Base-by-base conservation (phyloP, 2,888 invertebrate genomes). In the Macrosiphum euphorbiae region DNA sequence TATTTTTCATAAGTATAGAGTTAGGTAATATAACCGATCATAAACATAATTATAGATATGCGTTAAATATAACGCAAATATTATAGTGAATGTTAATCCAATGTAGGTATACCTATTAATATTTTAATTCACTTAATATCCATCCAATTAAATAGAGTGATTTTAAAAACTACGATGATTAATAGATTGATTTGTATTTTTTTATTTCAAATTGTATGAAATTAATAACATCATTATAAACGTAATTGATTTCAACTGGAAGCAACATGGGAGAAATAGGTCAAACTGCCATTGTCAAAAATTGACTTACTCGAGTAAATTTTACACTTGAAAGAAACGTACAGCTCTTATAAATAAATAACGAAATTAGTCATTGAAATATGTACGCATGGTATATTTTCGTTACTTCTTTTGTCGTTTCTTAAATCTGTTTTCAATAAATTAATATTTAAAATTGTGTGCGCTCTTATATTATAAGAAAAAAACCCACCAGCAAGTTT, bases 351-450 rank as follows among this genome's bases (percentile, higher is more conserved):
- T 78, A 78, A 78, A 88, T 35, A 35, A 52, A 88, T 88, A 55
- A 52, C 52, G 88, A 88, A 88, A 88, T 88, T 88, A 55, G n/a
- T 88, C 55, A 35, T 41, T 88, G 41, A 88, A 88, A 58, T 35
- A 55, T 58, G 55, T 26, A 88, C 13, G 13, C n/a, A 35, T 35
- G 41, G 10, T 88, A 35, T 88, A 35, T 24, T 52, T 52, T 26
- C 26, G 52, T 11, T 35, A n/a, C 24, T 52, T 24, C 2, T 44
- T 52, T 35, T 88, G 52, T 41, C 28, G 13, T 88, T 35, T 28
- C 7, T 13, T 10, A 88, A 88, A 88, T 88, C 55, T 55, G 55
- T 88, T 58, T 41, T 88, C 50, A 50, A 89, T 58, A 44, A 58
- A 89, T 89, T 89, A 89, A 89, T 89, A 55, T 78, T 78, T 78